Evolutionary conservation across 1,140 invertebrate genomes (phyloP), one percentile per base, ranked within the genome.

Genomic region (Papilio xuthus): DNA sequence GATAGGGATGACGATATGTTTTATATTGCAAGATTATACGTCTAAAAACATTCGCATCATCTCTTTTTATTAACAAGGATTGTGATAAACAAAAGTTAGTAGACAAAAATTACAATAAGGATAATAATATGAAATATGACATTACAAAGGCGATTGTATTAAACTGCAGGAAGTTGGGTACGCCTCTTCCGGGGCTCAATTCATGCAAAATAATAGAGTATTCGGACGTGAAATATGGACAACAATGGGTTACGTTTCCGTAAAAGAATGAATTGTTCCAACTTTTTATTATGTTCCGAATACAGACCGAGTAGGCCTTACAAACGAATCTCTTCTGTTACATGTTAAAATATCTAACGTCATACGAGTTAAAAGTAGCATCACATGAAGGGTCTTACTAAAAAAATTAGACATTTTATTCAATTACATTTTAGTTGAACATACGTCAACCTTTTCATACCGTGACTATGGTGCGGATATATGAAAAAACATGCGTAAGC

Each of bases 121-220:
- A 53, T 53, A 53, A 53, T 53, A 53, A 53, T 53, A 53, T 20
- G 50, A 53, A 53, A 53, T 53, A 53, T 53, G 50, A 73, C 23
- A 73, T 73, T 73, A 23, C 71, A 73, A 47, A 44, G 44, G 41
- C 71, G 18, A 44, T 72, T 72, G 70, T 44, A 37, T 73, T 50
- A 73, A 73, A 73, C 41, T 26, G 37, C n/a, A 81, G 85, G 83
- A 85, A 86, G 76, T 78, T 47, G 78, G 82, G 83, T 84, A 85
- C 78, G 82, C 85, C 84, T 84, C 83, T 86, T 86, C 86, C 85
- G 86, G 75, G 79, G 79, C 79, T 85, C 79, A 78, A 78, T 86
- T 83, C 85, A 88, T 83, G 82, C 78, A 83, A 86, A 81, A 86
- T 81, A 81, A 79, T 79, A 73, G 75, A 80, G 71, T 73, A 83